Evolutionary conservation across 2,113 vertebrate genomes (phyloP), one percentile per base, ranked within the genome.

Genomic region (Pelecanus crispus): DNA sequence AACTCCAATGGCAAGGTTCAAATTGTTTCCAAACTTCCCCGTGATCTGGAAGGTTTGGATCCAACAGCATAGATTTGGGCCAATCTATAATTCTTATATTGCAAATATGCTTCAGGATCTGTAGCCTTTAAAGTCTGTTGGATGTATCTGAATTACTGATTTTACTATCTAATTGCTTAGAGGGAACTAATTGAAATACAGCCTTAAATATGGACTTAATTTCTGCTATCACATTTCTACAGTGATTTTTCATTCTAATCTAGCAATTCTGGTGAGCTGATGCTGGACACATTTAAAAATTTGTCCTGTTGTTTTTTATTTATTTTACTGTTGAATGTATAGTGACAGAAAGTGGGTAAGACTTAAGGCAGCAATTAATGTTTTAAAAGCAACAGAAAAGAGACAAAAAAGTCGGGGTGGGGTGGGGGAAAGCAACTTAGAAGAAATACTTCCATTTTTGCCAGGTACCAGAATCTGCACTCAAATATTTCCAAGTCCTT

Each of bases 111-210:
- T 91, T 93, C 56, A 67, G 65, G 49, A 31, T 88, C 38, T 88
- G 47, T 63, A 59, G 59, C n/a, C 31, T 82, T 90, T 94, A 74
- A 74, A 86, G 42, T 78, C 86, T 59, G 13, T 58, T 88, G 42
- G 49, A 59, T 55, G 11, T 81, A 61, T 86, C 59, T 67, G 79
- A 96, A 94, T 74, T 87, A 81, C 67, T 81, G 67, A 81, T 89
- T 95, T 92, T 92, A 59, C 59, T 88, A 66, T 65, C n/a, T 86
- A 93, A 91, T 90, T 63, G 55, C 56, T 95, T 93, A 84, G 61
- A 74, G 68, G 45, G 58, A 92, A 79, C 24, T 81, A 84, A 78
- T 63, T 94, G 80, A 90, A 92, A 91, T 88, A 73, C 34, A 84
- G 22, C 31, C 58, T 31, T 78, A 91, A 79, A 86, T 92, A 72